These are phyloP conservation scores for Oryzias celebensis DNA, from an alignment of 2,113 vertebrate species.

Conservation along the genomic window DNA sequence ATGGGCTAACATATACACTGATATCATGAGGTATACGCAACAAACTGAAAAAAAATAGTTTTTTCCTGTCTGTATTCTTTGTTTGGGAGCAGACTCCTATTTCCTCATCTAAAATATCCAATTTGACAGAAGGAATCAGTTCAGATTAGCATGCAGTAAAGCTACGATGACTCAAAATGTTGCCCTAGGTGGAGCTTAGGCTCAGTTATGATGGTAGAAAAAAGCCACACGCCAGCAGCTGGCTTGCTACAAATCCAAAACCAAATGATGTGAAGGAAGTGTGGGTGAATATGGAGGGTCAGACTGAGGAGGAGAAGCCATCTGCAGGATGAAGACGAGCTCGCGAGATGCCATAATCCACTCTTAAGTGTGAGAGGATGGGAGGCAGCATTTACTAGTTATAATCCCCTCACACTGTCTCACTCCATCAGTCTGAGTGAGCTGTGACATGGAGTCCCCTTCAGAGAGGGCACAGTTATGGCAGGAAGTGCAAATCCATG, in stretches of 20 bases:
- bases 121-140: conserved; percentile 20
- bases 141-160: conserved; percentile 31
- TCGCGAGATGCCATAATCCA: conserved; percentile 59
- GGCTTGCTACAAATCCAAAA: conserved; percentile 8
- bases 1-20: conserved; percentile 16
- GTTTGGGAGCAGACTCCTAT: conserved; percentile 4
- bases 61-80: neutral
- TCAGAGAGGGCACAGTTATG: conserved; percentile 17
- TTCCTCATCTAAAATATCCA: conserved; percentile 11
- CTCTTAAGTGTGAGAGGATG: conserved; percentile 54
- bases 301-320: conserved; percentile 51
- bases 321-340: conserved; percentile 51
- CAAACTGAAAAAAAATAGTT: neutral
- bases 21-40: conserved; percentile 2
- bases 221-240: conserved; percentile 42
- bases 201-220: conserved; percentile 17
- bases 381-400: conserved; percentile 47
- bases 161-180: conserved; percentile 40
- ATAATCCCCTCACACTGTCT: conserved; percentile 58
- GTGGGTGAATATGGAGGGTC: conserved; percentile 28
- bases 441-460: conserved; percentile 36
- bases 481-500: conserved; percentile 23
- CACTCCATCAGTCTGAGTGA: conserved; percentile 51
- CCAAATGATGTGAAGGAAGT: conserved; percentile 12
- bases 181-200: conserved; percentile 31